A percentile compares a stretch with the other conserved stretches of the same genome.
Evolutionary conservation across 2,797 vertebrate species (phyloP).

Genomic region (Falco naumanni): DNA sequence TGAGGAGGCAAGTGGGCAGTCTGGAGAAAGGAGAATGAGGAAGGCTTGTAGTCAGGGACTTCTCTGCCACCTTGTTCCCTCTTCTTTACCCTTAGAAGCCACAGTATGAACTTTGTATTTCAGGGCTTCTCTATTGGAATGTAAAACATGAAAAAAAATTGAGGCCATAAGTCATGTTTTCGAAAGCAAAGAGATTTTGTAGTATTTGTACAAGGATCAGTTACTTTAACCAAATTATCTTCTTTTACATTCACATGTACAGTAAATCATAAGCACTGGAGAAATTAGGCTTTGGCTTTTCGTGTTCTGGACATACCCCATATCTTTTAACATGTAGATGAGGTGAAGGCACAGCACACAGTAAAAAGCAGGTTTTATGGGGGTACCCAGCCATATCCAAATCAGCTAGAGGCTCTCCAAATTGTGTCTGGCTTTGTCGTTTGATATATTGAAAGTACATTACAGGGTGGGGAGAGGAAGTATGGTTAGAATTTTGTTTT

Average conservation of each 20-base stretch:
- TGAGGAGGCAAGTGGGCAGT: background rate
- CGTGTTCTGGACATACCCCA: background rate
- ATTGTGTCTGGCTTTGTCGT: background rate
- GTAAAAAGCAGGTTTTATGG: background rate
- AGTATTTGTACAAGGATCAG: background rate
- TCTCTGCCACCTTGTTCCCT: background rate
- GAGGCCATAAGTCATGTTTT: background rate
- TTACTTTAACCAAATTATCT: background rate
- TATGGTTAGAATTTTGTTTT: background rate
- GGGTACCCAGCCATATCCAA: background rate
- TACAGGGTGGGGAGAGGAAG: background rate
- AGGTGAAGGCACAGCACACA: background rate
- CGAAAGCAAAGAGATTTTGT: background rate
- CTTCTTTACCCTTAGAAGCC: background rate
- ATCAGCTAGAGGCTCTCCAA: background rate
- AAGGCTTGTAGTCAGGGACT: background rate
- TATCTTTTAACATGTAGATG: rapidly evolving
- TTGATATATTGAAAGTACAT: background rate
- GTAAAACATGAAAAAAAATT: background rate
- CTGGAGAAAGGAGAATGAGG: background rate
- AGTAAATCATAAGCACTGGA: background rate
- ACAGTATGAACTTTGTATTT: background rate
- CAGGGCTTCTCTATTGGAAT: background rate
- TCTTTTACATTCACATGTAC: background rate
- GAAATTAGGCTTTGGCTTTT: background rate